These are phyloP conservation scores for Petrocephalus zakoni DNA, from an alignment of 2,113 vertebrate genomes.

Conservation along the genomic window DNA sequence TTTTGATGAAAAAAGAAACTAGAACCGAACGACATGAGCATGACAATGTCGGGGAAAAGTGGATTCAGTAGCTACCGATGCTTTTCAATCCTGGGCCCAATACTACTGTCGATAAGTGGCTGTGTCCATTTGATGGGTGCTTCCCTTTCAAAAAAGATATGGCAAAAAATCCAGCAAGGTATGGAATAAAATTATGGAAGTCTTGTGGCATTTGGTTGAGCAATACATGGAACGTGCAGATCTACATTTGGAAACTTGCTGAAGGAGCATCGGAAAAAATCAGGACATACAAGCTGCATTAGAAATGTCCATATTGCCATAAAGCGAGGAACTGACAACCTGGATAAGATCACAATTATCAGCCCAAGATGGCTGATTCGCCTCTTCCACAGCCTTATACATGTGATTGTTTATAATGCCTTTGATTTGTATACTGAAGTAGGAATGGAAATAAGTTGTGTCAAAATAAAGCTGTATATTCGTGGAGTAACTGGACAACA, in stretches of 20 bases:
- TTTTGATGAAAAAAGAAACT: background rate
- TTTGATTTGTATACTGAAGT: background rate
- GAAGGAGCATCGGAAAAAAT: background rate
- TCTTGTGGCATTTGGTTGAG: background rate
- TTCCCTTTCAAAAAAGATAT: background rate
- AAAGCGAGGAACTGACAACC: background rate
- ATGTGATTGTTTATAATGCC: background rate
- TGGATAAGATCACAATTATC: background rate
- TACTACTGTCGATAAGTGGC: background rate
- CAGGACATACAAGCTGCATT: background rate
- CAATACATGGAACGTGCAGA: background rate
- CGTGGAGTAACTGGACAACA: background rate
- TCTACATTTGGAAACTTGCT: background rate
- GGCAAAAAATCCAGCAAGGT: background rate
- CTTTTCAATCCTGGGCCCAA: background rate
- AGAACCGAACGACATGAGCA: background rate
- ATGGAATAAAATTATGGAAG: background rate
- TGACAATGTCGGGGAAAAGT: background rate
- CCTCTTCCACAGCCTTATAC: background rate
- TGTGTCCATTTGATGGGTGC: background rate
- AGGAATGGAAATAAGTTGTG: background rate
- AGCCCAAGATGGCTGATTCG: background rate
- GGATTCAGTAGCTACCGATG: background rate
- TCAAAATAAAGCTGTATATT: background rate
- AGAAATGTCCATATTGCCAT: too few species aligned